These are phyloP conservation scores for Panurus biarmicus DNA, from an alignment of 2,113 vertebrate genomes.

Conservation along the genomic window DNA sequence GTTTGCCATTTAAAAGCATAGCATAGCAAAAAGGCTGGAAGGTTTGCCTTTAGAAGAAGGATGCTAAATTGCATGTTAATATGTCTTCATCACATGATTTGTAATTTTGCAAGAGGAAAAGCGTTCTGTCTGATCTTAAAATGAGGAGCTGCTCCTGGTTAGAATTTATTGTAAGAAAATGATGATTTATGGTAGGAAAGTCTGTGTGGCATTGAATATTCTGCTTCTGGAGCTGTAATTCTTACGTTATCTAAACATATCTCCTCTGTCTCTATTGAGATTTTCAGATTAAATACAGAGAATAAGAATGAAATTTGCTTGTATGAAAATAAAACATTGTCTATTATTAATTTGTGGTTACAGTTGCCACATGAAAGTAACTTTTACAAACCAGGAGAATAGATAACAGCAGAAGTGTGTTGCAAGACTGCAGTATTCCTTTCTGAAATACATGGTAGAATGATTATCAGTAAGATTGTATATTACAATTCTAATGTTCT, in stretches of 20 bases:
- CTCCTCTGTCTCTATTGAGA: not conserved
- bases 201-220: not conserved
- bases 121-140: not conserved
- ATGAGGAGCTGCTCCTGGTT: slow-evolving; percentile 43
- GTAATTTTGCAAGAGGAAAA: slow-evolving; percentile 45
- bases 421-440: not conserved
- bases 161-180: slow-evolving; percentile 27
- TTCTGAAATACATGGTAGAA: not conserved
- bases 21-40: slow-evolving; percentile 11
- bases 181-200: slow-evolving; percentile 27
- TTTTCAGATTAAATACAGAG: not conserved
- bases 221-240: slow-evolving; percentile 6
- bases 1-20: slow-evolving; percentile 9
- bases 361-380: not conserved
- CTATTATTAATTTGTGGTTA: not conserved
- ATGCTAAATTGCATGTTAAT: slow-evolving; percentile 3
- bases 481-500: not conserved
- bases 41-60: slow-evolving; percentile 25
- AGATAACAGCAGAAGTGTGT: not conserved
- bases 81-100: not conserved
- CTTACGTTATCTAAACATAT: not conserved
- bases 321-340: not conserved
- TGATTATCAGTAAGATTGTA: not conserved
- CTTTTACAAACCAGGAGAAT: not conserved
- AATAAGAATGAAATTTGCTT: not conserved